Evolutionary conservation across 1,140 invertebrate species (phyloP).

Genomic region (Pseudobourletiella spinata): DNA sequence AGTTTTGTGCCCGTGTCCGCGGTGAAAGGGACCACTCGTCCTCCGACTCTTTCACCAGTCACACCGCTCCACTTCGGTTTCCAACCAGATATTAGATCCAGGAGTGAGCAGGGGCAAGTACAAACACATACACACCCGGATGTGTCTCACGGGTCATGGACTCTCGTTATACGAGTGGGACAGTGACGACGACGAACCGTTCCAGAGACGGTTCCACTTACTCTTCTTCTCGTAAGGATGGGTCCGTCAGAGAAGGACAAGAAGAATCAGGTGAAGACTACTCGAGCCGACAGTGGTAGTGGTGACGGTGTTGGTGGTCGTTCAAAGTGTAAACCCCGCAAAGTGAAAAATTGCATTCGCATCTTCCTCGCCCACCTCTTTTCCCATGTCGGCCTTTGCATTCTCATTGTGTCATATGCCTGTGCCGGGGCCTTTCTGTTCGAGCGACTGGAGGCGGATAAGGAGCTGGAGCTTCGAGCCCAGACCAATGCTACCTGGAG

Average conservation of each 20-base stretch:
- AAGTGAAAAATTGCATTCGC: slow-evolving; percentile 36
- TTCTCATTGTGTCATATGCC: slow-evolving; percentile 54
- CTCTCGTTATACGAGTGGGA: background rate
- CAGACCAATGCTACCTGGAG: slow-evolving; percentile 31
- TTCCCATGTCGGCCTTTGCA: slow-evolving; percentile 54
- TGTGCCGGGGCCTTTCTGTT: slow-evolving; percentile 55
- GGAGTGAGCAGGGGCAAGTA: background rate
- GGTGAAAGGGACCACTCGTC: too few species aligned
- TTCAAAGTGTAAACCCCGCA: slow-evolving; percentile 29
- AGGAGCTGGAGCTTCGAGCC: slow-evolving; percentile 39
- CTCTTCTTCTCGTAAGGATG: too few species aligned
- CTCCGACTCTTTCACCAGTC: too few species aligned
- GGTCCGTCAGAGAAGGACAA: background rate
- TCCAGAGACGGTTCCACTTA: too few species aligned
- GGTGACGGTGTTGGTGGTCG: background rate
- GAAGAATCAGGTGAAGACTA: background rate
- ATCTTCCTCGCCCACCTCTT: slow-evolving; percentile 46
- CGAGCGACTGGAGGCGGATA: slow-evolving; percentile 46
- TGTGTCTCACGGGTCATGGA: slow-evolving; percentile 3
- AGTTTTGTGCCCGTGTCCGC: too few species aligned
- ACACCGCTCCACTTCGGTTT: too few species aligned
- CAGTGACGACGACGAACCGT: too few species aligned
- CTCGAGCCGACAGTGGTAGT: background rate
- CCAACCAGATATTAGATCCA: too few species aligned
- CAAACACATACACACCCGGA: background rate